Base-by-base conservation (phyloP, 2,797 vertebrate genomes). In the Eurystomus glaucurus region DNA sequence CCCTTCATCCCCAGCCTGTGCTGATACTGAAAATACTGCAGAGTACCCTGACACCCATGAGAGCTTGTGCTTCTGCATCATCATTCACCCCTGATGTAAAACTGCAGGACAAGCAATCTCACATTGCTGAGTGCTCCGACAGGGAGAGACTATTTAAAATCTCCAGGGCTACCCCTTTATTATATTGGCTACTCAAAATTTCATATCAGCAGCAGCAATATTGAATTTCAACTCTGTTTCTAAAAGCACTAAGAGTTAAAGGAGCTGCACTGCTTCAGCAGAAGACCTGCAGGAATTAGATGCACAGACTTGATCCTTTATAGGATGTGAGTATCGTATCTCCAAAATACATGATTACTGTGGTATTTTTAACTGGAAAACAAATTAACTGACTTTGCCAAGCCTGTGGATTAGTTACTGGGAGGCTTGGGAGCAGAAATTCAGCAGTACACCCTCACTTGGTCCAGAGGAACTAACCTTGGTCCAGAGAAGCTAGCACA, bases 381-480 rank as follows among this genome's bases (percentile, higher is more conserved):
- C 55, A 77, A 64, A 85, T 80, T 18, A 35, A 37, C 9, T n/a
- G 43, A 48, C 26, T 82, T 64, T 62, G 62, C 84, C 81, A 91
- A 85, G 35, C 33, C 61, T 52, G 13, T 76, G 71, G 58, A 83
- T 87, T 51, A 39, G 54, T 8, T 78, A 31, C 54, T 87, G 91
- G 45, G 70, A 85, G 54, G 33, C 55, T 54, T 69, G n/a, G 66
- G 58, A 82, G 64, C 54, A 82, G 66, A 82, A 93, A 85, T 84
- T 50, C 85, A 83, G 45, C 71, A 58, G 70, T 26, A n/a, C 11
- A 18, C 10, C 8, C 18, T 78, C 2, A 0, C n/a, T 37, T 19
- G 46, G 65, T 60, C 21, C 64, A 68, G 31, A 68, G 69, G 5
- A 92, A 48, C 43, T 57, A 86, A 75, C 69, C 69, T 88, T 10